These are phyloP conservation scores for Agonum fuliginosum DNA, from an alignment of 2,888 invertebrate species.

Conservation along the genomic window DNA sequence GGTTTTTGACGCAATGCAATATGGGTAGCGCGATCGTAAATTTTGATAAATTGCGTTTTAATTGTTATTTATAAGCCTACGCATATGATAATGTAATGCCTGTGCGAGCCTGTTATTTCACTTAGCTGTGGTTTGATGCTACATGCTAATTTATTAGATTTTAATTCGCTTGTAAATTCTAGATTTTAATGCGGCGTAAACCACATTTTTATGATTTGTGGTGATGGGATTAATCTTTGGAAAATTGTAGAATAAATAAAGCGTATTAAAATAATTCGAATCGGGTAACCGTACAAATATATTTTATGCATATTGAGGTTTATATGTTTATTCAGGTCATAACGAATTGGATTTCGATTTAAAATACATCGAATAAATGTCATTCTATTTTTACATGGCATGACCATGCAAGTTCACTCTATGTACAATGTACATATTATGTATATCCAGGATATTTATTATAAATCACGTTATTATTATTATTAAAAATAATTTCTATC, in stretches of 20 bases:
- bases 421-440: background rate
- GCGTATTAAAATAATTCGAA: background rate
- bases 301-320: constrained; percentile 7
- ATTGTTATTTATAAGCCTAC: constrained; percentile 56
- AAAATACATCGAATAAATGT: background rate
- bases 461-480: background rate
- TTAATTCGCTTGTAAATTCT: constrained; percentile 21
- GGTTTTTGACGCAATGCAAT: constrained; percentile 53
- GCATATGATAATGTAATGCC: constrained; percentile 28
- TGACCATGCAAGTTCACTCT: background rate
- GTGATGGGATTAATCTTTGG: constrained; percentile 17
- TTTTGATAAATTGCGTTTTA: constrained; percentile 59
- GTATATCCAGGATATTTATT: too few species aligned
- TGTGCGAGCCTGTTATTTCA: constrained; percentile 33
- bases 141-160: constrained; percentile 1
- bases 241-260: constrained; percentile 13
- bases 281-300: constrained; percentile 15
- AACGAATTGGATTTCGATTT: background rate
- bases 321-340: constrained; percentile 23
- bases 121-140: constrained; percentile 27
- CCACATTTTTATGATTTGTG: constrained; percentile 4
- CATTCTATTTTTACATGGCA: background rate
- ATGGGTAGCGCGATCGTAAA: constrained; percentile 56
- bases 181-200: constrained; percentile 8
- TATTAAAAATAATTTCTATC: too few species aligned